Conservation (phyloP, 2,113 vertebrate species). For the Plecotus auritus region DNA sequence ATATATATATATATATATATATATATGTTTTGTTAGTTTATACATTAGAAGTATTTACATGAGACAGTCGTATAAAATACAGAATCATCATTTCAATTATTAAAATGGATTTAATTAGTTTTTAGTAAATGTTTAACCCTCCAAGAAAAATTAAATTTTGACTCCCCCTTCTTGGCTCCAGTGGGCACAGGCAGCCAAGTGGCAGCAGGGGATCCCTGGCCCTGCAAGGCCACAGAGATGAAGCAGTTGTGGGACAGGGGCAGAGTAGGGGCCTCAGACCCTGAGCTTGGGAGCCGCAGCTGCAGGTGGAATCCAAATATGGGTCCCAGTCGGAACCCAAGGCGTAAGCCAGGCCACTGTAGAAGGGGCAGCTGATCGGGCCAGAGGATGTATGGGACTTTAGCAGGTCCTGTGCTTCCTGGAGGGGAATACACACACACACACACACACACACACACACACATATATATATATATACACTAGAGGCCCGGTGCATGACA, state of each 20-base stretch:
- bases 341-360: neutral
- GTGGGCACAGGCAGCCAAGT: neutral
- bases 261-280: too few relatives aligned
- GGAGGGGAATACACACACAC: too few relatives aligned
- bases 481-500: too few relatives aligned
- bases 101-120: neutral
- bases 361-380: neutral
- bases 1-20: neutral
- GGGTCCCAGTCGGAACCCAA: neutral
- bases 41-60: neutral
- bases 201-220: too few relatives aligned
- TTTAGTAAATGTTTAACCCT: neutral
- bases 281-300: neutral
- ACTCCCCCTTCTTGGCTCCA: neutral
- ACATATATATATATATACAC: neutral
- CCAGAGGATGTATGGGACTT: neutral
- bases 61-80: neutral
- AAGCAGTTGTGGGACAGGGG: neutral
- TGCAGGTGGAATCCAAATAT: neutral
- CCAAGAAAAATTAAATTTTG: neutral
- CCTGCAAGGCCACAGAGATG: neutral
- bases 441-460: too few relatives aligned
- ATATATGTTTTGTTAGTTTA: neutral
- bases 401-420: constrained; percentile 85
- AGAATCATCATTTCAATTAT: neutral